phyloP scores from a whole-genome alignment of 2,888 invertebrate species.

The Atherix ibis region DNA sequence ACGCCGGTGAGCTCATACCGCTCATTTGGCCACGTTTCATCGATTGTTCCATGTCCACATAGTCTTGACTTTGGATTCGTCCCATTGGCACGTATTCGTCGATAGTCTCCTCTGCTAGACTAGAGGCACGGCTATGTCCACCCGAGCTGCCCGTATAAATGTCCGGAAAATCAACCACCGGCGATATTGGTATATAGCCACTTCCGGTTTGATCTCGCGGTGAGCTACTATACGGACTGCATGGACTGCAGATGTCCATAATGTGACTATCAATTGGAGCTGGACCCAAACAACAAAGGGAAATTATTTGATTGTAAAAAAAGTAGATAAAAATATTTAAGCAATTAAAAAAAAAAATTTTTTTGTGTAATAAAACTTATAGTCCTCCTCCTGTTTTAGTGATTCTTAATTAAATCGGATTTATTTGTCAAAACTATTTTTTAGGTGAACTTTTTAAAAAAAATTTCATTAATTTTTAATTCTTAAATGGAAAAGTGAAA shows the following conservation, averaged over 20 bases:
- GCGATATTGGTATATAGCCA: constrained; percentile 40
- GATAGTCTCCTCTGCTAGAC: constrained; percentile 36
- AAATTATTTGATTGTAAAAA: no score
- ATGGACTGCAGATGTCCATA: constrained; percentile 38
- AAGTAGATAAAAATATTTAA: no score
- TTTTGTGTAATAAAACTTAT: no score
- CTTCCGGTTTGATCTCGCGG: constrained; percentile 28
- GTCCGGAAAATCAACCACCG: constrained; percentile 20
- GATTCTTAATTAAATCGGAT: no score
- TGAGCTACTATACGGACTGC: constrained; percentile 37
- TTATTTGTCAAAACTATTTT: no score
- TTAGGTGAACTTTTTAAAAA: no score
- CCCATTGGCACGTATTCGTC: constrained; percentile 54
- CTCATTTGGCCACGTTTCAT: constrained; percentile 15
- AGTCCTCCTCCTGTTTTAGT: no score
- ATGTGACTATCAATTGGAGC: constrained; percentile 18
- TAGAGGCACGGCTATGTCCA: constrained; percentile 47
- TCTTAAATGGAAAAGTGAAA: no score
- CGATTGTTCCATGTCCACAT: constrained; percentile 45
- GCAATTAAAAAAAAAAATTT: no score
- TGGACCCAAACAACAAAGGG: no score
- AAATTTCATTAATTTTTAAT: no score
- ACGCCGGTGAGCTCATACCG: constrained; percentile 43
- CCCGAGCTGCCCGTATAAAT: constrained; percentile 29
- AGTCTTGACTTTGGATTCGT: constrained; percentile 34